phyloP scores from a whole-genome alignment of 1,140 invertebrate species.

The Cepaea nemoralis region DNA sequence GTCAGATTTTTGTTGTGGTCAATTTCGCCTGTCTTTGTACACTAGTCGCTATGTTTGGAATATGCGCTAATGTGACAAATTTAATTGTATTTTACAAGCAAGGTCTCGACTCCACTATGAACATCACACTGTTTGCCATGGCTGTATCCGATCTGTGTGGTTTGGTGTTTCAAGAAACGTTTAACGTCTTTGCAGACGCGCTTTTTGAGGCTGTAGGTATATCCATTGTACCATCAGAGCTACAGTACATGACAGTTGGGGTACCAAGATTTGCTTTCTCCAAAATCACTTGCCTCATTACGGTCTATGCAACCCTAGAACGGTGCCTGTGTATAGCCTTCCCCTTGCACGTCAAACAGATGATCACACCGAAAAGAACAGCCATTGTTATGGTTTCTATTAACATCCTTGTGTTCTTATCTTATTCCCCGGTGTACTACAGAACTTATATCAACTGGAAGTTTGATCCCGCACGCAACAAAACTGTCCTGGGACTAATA shows the following conservation, averaged over 20 bases:
- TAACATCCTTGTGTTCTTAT: background rate
- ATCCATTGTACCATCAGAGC: background rate
- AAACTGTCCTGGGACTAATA: background rate
- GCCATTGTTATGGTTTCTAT: background rate
- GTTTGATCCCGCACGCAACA: background rate
- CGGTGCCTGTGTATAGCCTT: constrained; percentile 6
- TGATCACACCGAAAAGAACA: background rate
- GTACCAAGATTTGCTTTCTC: background rate
- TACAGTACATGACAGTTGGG: background rate
- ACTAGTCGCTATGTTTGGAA: background rate
- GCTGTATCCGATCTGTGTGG: constrained; percentile 10
- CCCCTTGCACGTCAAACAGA: background rate
- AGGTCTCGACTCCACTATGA: background rate
- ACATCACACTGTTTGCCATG: background rate
- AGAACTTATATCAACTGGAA: background rate
- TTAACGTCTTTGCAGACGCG: background rate
- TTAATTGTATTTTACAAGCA: background rate
- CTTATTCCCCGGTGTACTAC: background rate
- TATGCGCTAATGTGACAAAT: background rate
- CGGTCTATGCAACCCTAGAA: constrained; percentile 1
- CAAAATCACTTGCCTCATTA: constrained; percentile 15
- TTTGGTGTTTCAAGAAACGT: background rate
- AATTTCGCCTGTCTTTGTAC: background rate
- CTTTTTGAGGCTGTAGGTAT: background rate
- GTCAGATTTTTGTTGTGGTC: background rate